These are phyloP conservation scores for Sebastes minor DNA, from an alignment of 2,797 vertebrate species.

Conservation along the genomic window DNA sequence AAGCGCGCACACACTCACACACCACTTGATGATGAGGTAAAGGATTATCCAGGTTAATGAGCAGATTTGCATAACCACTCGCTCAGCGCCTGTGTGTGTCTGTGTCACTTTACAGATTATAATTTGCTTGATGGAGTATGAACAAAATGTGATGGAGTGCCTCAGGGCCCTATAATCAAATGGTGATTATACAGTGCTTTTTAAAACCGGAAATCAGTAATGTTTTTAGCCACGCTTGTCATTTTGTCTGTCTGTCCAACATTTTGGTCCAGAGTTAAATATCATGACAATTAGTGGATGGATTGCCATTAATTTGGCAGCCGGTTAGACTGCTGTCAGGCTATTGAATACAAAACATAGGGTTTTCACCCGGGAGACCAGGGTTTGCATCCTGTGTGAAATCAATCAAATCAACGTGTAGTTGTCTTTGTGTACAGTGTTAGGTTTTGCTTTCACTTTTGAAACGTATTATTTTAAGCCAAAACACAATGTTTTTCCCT, in stretches of 20 bases:
- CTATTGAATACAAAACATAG: too few species aligned
- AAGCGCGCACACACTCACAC: background rate
- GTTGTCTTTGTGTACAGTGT: too few species aligned
- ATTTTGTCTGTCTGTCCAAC: background rate
- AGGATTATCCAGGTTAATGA: constrained; percentile 59
- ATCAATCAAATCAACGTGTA: too few species aligned
- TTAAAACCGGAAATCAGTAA: background rate
- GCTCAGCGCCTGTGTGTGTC: constrained; percentile 9
- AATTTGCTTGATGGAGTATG: constrained; percentile 67
- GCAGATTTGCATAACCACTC: constrained; percentile 53
- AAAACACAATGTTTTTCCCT: too few species aligned
- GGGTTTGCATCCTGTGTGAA: too few species aligned
- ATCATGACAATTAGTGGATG: background rate
- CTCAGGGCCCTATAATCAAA: constrained; percentile 22
- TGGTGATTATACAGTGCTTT: constrained; percentile 7
- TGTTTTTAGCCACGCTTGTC: background rate
- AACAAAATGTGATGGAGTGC: constrained; percentile 29
- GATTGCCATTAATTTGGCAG: background rate
- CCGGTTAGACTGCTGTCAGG: too few species aligned
- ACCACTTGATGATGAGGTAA: constrained; percentile 30
- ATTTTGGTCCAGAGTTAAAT: background rate
- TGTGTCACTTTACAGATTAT: constrained; percentile 59
- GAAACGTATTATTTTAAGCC: too few species aligned
- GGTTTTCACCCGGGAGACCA: too few species aligned
- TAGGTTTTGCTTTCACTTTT: too few species aligned